Conservation (phyloP, 2,888 invertebrate species). For the Acanthoscelides obtectus region DNA sequence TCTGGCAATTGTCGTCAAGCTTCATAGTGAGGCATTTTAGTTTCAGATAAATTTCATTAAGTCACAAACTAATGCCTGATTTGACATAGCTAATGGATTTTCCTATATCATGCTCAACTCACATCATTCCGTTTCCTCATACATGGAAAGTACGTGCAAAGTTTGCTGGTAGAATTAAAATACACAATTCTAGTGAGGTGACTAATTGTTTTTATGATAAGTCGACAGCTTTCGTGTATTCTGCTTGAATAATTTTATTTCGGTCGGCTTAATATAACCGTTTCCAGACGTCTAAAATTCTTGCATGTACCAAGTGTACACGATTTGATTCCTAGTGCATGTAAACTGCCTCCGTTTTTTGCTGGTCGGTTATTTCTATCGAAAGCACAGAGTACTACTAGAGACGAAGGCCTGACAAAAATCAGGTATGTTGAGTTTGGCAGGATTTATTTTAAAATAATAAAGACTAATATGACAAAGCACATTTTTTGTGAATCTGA, state of each 20-base stretch:
- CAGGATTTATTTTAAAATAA: no score
- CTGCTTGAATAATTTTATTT: background rate
- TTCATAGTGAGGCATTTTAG: no score
- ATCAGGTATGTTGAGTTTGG: no score
- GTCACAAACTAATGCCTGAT: no score
- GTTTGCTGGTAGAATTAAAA: background rate
- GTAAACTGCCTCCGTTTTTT: background rate
- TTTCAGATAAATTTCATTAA: no score
- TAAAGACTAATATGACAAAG: no score
- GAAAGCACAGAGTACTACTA: no score
- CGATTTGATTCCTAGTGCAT: background rate
- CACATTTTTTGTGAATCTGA: no score
- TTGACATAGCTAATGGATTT: no score
- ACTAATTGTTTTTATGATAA: background rate
- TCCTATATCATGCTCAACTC: no score
- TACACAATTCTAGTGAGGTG: background rate
- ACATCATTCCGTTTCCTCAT: background rate
- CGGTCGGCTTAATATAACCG: background rate
- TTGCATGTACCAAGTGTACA: background rate
- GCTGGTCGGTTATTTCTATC: background rate
- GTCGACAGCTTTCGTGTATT: background rate
- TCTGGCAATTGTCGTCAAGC: no score
- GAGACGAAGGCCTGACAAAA: no score
- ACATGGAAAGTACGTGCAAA: background rate
- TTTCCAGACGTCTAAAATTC: background rate